phyloP scores from a whole-genome alignment of 2,113 vertebrate genomes.

The Herpetotheres cachinnans region DNA sequence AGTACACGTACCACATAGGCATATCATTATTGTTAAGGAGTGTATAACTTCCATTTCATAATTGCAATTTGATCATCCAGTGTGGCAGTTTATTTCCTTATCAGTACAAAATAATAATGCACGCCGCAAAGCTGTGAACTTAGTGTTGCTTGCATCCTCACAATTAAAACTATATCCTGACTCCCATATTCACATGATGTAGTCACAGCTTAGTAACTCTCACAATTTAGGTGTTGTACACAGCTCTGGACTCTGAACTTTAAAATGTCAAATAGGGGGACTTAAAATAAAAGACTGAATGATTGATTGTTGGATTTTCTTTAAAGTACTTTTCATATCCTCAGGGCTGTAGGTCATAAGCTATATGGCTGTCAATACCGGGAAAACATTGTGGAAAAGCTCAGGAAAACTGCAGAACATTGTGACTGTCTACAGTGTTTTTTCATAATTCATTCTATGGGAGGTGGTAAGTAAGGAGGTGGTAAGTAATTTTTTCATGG shows the following conservation, averaged over 20 bases:
- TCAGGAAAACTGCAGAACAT: slow-evolving; percentile 87
- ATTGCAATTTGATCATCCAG: neutral
- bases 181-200: neutral
- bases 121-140: neutral
- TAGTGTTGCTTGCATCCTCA: neutral
- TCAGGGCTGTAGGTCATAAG: slow-evolving; percentile 91
- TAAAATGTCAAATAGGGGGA: neutral
- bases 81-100: neutral
- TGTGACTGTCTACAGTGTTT: slow-evolving; percentile 97
- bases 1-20: neutral
- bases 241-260: neutral
- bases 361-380: slow-evolving; percentile 85
- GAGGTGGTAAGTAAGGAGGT: slow-evolving; percentile 93
- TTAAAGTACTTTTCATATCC: neutral
- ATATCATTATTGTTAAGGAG: neutral
- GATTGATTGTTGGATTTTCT: neutral
- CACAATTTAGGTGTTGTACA: neutral
- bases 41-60: neutral
- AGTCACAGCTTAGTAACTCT: neutral
- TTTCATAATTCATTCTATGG: slow-evolving; percentile 97
- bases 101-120: neutral
- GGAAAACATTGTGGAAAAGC: slow-evolving; percentile 87
- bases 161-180: neutral
- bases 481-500: slow-evolving; percentile 73
- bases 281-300: neutral